A percentile compares a stretch with the other conserved stretches of the same genome.
These are phyloP conservation scores for Chlorodrepanis virens DNA, from an alignment of 2,113 vertebrate species.

Conservation along the genomic window DNA sequence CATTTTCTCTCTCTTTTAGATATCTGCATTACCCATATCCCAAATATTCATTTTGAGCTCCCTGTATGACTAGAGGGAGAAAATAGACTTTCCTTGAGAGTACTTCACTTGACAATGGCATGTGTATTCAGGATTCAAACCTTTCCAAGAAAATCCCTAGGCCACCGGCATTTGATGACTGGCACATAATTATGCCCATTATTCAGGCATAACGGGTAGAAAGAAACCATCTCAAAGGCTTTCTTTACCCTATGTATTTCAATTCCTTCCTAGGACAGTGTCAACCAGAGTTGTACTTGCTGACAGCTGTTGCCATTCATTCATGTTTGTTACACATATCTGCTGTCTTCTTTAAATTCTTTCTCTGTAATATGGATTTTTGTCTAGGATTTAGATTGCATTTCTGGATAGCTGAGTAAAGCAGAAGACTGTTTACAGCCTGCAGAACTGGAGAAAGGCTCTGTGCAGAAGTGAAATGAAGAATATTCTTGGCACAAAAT, in stretches of 20 bases:
- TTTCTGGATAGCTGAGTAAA: neutral
- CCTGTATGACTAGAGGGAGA: neutral
- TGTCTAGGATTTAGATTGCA: neutral
- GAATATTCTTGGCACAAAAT: neutral
- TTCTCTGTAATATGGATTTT: neutral
- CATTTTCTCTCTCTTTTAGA: neutral
- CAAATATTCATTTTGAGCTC: neutral
- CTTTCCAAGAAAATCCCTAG: neutral
- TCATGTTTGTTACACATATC: neutral
- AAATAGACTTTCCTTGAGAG: neutral
- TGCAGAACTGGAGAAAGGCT: neutral
- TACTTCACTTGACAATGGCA: neutral
- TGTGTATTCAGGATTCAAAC: neutral
- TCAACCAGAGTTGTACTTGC: neutral
- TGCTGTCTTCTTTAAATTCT: neutral
- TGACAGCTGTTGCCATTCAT: neutral
- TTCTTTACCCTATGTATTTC: neutral
- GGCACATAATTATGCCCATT: neutral
- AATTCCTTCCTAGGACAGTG: neutral
- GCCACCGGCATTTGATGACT: neutral
- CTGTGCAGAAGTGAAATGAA: neutral
- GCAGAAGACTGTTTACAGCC: neutral
- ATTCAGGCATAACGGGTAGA: neutral
- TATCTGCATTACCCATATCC: neutral
- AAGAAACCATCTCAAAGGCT: neutral